These are phyloP conservation scores for Kryptolebias ocellatus DNA, from an alignment of 2,797 vertebrate genomes.

Conservation along the genomic window DNA sequence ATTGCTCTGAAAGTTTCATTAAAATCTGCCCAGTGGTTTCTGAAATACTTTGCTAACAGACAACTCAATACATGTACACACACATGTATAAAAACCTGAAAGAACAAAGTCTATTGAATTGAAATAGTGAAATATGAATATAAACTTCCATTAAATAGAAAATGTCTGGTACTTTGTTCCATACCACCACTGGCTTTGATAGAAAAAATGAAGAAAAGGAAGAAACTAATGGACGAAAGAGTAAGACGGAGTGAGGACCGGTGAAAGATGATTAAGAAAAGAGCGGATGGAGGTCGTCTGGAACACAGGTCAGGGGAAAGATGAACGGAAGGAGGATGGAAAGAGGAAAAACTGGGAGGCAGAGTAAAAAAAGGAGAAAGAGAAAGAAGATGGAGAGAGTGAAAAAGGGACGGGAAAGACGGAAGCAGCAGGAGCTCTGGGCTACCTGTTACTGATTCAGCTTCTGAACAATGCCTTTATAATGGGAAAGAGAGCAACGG, in stretches of 20 bases:
- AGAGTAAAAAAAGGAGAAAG: slow-evolving; percentile 29
- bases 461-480: slow-evolving; percentile 74
- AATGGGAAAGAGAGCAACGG: slow-evolving; percentile 77
- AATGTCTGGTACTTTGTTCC: slow-evolving; percentile 12
- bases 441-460: slow-evolving; percentile 76
- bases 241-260: slow-evolving; percentile 34
- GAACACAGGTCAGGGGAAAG: slow-evolving; percentile 25
- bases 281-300: slow-evolving; percentile 58
- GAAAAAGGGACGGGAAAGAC: slow-evolving; percentile 34
- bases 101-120: no score
- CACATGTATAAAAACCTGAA: no score
- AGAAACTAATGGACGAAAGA: slow-evolving; percentile 21
- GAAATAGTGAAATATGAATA: not conserved
- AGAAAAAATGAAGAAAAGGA: slow-evolving; percentile 8
- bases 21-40: not conserved
- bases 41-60: no score
- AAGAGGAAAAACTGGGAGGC: slow-evolving; percentile 29
- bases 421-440: slow-evolving; percentile 62
- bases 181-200: slow-evolving; percentile 21
- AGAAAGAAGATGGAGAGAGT: slow-evolving; percentile 5
- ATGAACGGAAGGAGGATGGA: slow-evolving; percentile 6
- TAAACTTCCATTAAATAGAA: slow-evolving; percentile 18
- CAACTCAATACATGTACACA: no score
- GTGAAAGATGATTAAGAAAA: slow-evolving; percentile 55
- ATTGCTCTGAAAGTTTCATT: no score